Base-by-base conservation (phyloP, 2,888 invertebrate genomes). In the Apotomis capreana region DNA sequence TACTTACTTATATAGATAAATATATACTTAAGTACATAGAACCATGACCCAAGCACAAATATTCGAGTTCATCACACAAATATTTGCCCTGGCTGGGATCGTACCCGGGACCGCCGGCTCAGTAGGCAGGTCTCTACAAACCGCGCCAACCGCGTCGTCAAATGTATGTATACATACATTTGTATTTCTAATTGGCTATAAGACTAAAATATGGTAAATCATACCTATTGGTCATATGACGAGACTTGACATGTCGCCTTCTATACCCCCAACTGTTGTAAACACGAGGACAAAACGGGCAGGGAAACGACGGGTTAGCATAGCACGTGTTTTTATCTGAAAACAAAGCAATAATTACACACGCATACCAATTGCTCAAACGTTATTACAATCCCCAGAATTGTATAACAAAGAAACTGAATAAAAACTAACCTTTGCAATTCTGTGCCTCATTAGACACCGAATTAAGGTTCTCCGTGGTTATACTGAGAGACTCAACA, bases 201-300 rank as follows among this genome's bases (percentile, higher is more conserved):
- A 46, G 9, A 12, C 4, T 9, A 40, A 12, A 37, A n/a, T 4
- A 10, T 9, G 13, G 37, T 12, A 57, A 12, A 37, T 1, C 5
- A 80, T 84, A 90, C 93, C 90, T 87, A 84, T 91, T 93, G 12
- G 90, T 91, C 70, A 89, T 91, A 79, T 95, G 95, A 62, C 94
- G 90, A 3, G 95, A 94, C 79, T 95, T 95, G 55, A 95, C 94
- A 84, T 95, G 95, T 75, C 95, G 90, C 77, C 95, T 87, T 49
- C 95, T 87, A 74, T 95, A 95, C 0, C 95, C 95, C 95, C 95
- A 95, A 73, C 95, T 95, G 76, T 95, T 94, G 85, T 95, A 95
- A 4, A 94, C 94, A 59, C 95, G 91, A 13, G 94, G 94, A 80
- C 95, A 95, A 80, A 95, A 95, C 0, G 95, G 95, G 73, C 95